These are phyloP conservation scores for Mugil cephalus DNA, from an alignment of 2,113 vertebrate genomes.

Conservation along the genomic window DNA sequence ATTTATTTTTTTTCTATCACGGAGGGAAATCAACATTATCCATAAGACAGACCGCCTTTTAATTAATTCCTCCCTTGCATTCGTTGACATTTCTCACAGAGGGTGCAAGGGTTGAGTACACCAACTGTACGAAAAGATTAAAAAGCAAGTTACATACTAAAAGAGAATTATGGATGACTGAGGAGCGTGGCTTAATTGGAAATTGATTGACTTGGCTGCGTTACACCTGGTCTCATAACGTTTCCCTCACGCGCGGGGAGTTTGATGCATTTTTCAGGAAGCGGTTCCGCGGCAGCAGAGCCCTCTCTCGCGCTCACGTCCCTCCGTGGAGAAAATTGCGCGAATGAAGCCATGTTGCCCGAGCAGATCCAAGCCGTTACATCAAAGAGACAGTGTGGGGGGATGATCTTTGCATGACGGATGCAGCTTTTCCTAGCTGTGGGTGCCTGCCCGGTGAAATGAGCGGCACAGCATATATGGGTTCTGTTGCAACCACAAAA, in stretches of 20 bases:
- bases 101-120: conserved; percentile 52
- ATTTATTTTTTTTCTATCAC: conserved; percentile 45
- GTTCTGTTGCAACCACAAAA: conserved; percentile 37
- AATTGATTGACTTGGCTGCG: conserved; percentile 75
- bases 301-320: conserved; percentile 18
- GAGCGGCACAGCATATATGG: conserved; percentile 28
- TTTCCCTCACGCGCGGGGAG: conserved; percentile 48
- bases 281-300: conserved; percentile 25
- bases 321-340: conserved; percentile 50
- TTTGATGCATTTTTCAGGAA: conserved; percentile 59
- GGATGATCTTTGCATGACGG: conserved; percentile 79
- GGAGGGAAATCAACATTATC: conserved; percentile 27
- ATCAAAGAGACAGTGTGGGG: conserved; percentile 77
- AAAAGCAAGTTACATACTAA: conserved; percentile 63
- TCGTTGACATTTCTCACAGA: conserved; percentile 54
- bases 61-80: conserved; percentile 53
- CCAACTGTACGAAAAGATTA: conserved; percentile 60
- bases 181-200: conserved; percentile 68
- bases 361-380: conserved; percentile 69
- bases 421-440: conserved; percentile 72
- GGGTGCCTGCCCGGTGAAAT: conserved; percentile 27
- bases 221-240: conserved; percentile 72
- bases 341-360: conserved; percentile 65
- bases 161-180: conserved; percentile 66
- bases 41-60: conserved; percentile 41